These are phyloP conservation scores for Gambusia yucatana DNA, from an alignment of 2,797 vertebrate genomes.

Conservation along the genomic window DNA sequence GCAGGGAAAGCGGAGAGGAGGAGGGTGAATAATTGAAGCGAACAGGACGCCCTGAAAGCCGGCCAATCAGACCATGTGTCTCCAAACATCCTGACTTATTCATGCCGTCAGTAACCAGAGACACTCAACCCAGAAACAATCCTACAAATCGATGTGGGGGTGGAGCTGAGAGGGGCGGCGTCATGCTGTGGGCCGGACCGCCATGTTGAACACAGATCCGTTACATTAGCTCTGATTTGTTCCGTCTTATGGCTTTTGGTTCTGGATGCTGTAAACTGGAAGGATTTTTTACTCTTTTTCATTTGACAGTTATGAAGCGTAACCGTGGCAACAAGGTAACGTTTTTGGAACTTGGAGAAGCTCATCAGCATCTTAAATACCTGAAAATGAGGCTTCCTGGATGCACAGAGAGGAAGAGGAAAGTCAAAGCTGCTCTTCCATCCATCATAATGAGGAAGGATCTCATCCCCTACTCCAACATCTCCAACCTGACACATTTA, in stretches of 20 bases:
- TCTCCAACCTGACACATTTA: too few species aligned
- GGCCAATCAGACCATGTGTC: slow-evolving; percentile 58
- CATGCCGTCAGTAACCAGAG: slow-evolving; percentile 70
- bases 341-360: background rate
- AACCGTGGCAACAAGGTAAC: background rate
- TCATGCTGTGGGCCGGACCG: slow-evolving; percentile 17
- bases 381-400: background rate
- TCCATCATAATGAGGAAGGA: background rate
- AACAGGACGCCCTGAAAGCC: slow-evolving; percentile 68
- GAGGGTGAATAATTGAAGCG: slow-evolving; percentile 75
- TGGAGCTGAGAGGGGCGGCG: slow-evolving; percentile 28
- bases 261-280: background rate
- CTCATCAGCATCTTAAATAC: background rate
- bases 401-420: background rate
- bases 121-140: slow-evolving; percentile 63
- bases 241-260: background rate
- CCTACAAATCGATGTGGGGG: slow-evolving; percentile 38
- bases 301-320: background rate
- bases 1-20: slow-evolving; percentile 20
- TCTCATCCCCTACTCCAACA: background rate
- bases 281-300: background rate
- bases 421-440: background rate
- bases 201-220: too few species aligned
- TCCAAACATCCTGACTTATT: slow-evolving; percentile 74
- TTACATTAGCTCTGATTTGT: background rate